phyloP scores from a whole-genome alignment of 92 coral and sea anemone species.

The Anthopleura xanthogrammica region DNA sequence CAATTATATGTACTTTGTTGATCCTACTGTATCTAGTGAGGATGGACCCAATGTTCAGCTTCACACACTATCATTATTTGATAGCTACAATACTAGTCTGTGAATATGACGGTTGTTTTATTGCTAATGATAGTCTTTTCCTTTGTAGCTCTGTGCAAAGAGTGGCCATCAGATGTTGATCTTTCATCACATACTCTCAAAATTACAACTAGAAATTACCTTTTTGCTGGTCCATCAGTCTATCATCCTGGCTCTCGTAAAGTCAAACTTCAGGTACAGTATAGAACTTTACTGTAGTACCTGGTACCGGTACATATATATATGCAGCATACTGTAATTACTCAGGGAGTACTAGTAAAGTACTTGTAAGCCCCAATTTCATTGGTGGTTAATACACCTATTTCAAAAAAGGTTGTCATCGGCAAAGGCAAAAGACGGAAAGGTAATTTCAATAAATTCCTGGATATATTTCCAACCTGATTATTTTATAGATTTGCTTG shows the following conservation, averaged over 20 bases:
- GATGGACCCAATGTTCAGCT: no score
- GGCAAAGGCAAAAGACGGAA: no score
- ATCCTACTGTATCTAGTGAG: no score
- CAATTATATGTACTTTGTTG: no score
- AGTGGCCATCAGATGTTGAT: slow-evolving; percentile 74
- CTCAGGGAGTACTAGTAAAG: background rate
- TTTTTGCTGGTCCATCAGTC: slow-evolving; percentile 96
- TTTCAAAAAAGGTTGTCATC: no score
- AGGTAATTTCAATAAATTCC: no score
- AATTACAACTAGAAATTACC: slow-evolving; percentile 81
- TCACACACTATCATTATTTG: no score
- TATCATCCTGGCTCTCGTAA: slow-evolving; percentile 91
- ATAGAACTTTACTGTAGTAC: background rate
- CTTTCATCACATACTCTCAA: slow-evolving; percentile 58
- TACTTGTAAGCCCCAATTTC: background rate
- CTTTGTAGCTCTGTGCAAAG: slow-evolving; percentile 70
- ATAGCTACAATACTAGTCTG: no score
- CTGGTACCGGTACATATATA: background rate
- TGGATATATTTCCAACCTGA: background rate
- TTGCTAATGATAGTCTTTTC: background rate
- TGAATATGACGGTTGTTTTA: no score
- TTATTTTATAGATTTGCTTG: slow-evolving; percentile 62
- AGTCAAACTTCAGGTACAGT: slow-evolving; percentile 87
- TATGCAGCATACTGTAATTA: no score
- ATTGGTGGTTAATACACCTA: no score